Evolutionary conservation across 2,797 vertebrate species (phyloP).

Genomic region (Gallinago stenura): DNA sequence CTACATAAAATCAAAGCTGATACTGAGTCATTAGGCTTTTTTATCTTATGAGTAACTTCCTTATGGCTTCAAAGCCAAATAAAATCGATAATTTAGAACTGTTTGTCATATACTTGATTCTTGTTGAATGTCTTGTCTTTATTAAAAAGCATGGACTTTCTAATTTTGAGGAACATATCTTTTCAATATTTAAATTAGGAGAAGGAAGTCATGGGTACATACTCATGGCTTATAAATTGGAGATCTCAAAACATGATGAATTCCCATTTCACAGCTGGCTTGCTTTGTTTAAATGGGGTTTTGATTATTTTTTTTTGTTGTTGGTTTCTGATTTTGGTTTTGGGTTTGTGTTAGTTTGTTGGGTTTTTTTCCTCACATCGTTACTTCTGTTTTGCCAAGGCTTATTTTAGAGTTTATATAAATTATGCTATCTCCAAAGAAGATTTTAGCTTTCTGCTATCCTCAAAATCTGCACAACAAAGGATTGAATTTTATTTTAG

Average conservation of each 20-base stretch:
- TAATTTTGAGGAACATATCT: neutral
- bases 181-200: neutral
- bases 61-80: neutral
- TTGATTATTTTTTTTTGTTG: neutral
- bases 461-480: neutral
- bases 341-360: fast-evolving
- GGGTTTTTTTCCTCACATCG: neutral
- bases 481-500: neutral
- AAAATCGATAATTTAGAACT: neutral
- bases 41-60: neutral
- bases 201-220: neutral
- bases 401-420: neutral
- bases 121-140: neutral
- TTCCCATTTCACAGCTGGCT: neutral
- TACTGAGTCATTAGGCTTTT: neutral
- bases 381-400: neutral
- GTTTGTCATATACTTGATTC: neutral
- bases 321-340: neutral
- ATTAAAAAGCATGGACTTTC: neutral
- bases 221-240: neutral
- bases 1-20: neutral
- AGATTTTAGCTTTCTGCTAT: neutral
- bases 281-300: neutral
- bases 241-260: neutral
- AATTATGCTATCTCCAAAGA: neutral